A percentile compares a stretch with the other conserved stretches of the same genome.
Conservation (phyloP, 2,113 vertebrate genomes). For the Oncorhynchus clarkii region DNA sequence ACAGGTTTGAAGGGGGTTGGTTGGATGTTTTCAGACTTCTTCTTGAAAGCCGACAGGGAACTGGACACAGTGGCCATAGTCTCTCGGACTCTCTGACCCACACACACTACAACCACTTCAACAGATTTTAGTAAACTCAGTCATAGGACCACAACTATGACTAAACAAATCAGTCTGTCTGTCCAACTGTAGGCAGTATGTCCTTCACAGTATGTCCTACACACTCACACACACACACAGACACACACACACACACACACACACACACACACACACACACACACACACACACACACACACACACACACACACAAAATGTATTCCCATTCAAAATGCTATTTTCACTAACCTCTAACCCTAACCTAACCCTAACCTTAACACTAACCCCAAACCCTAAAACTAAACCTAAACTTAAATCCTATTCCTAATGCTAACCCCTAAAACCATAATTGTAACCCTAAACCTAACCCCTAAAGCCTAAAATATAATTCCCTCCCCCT, state of each 20-base stretch:
- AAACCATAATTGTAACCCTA: too few species aligned
- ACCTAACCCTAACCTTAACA: too few species aligned
- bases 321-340: too few species aligned
- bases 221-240: background rate
- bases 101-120: too few species aligned
- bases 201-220: background rate
- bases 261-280: slow-evolving; percentile 19
- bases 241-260: slow-evolving; percentile 14
- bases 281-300: slow-evolving; percentile 10
- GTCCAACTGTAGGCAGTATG: background rate
- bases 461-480: too few species aligned
- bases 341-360: too few species aligned
- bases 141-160: slow-evolving; percentile 24
- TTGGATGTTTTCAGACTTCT: background rate
- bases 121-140: too few species aligned
- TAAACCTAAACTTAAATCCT: too few species aligned
- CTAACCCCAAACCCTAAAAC: too few species aligned
- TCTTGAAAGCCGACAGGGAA: background rate
- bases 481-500: background rate
- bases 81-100: too few species aligned
- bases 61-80: too few species aligned
- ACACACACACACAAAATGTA: background rate
- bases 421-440: too few species aligned
- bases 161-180: slow-evolving; percentile 50
- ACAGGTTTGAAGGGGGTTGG: background rate